Percentiles rank a stretch among this genome's conserved stretches.
phyloP scores from a whole-genome alignment of 2,113 vertebrate genomes.

The Phainopepla nitens region DNA sequence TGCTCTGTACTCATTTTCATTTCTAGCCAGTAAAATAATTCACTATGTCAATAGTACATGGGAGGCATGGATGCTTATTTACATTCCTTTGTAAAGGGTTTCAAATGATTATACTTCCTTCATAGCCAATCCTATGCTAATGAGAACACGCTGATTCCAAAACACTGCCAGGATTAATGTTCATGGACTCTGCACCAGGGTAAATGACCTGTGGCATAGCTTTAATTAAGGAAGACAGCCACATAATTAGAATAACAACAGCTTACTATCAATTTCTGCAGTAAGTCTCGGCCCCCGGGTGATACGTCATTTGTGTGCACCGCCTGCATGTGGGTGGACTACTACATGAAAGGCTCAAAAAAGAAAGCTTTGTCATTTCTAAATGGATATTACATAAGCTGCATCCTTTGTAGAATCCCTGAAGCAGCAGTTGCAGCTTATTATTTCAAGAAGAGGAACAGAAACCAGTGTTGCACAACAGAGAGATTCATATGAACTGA shows the following conservation, averaged over 20 bases:
- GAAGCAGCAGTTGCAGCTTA: slow-evolving; percentile 41
- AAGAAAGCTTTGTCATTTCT: slow-evolving; percentile 59
- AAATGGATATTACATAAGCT: slow-evolving; percentile 54
- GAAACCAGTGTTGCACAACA: slow-evolving; percentile 35
- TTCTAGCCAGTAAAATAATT: slow-evolving; percentile 54
- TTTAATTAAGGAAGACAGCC: slow-evolving; percentile 58
- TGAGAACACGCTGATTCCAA: slow-evolving; percentile 46
- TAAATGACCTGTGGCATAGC: slow-evolving; percentile 58
- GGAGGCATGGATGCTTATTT: slow-evolving; percentile 52
- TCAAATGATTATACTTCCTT: slow-evolving; percentile 29
- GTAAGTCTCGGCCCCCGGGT: slow-evolving; percentile 13
- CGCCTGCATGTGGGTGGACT: slow-evolving; percentile 50
- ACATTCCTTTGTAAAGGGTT: slow-evolving; percentile 42
- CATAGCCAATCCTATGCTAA: slow-evolving; percentile 28
- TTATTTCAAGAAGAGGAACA: slow-evolving; percentile 29
- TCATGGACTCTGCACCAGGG: not conserved
- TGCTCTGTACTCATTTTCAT: not conserved
- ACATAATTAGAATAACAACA: slow-evolving; percentile 49
- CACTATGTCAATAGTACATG: slow-evolving; percentile 48
- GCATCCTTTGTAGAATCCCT: slow-evolving; percentile 41
- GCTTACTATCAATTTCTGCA: slow-evolving; percentile 53
- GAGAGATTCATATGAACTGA: not conserved
- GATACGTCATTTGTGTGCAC: slow-evolving; percentile 41
- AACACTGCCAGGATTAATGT: slow-evolving; percentile 39
- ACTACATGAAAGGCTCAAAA: slow-evolving; percentile 56